phyloP scores from a whole-genome alignment of 2,797 vertebrate species.

The Odontamblyopus lacepedii region DNA sequence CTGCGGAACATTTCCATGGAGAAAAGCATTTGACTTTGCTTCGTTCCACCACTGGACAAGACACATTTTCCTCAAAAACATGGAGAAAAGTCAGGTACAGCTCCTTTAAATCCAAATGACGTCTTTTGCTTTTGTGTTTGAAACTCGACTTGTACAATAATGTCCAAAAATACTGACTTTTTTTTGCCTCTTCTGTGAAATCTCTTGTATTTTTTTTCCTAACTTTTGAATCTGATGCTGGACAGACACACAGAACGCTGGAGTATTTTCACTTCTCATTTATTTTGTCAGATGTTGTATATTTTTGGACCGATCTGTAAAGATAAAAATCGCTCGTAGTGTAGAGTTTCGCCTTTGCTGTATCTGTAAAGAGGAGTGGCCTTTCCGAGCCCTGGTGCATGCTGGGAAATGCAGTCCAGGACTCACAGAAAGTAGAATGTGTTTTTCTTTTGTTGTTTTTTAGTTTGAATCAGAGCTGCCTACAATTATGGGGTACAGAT shows the following conservation, averaged over 20 bases:
- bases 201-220: background rate
- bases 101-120: too few species aligned
- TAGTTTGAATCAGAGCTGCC: slow-evolving; percentile 5
- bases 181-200: background rate
- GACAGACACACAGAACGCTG: background rate
- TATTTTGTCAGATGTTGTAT: background rate
- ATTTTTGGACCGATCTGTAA: slow-evolving; percentile 5
- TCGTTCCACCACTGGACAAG: too few species aligned
- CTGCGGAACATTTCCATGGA: too few species aligned
- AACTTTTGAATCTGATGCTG: background rate
- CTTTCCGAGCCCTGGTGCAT: slow-evolving; percentile 44
- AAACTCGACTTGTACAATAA: background rate
- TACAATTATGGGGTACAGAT: background rate
- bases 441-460: too few species aligned
- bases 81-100: too few species aligned
- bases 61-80: too few species aligned
- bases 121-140: background rate
- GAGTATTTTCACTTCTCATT: background rate
- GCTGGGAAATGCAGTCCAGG: slow-evolving; percentile 55
- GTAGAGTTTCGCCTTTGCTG: background rate
- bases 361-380: background rate
- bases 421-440: slow-evolving; percentile 3
- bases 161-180: background rate
- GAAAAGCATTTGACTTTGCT: too few species aligned
- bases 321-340: background rate